Evolutionary conservation across 1,140 invertebrate species (phyloP).

Genomic region (Trichonephila clavata): DNA sequence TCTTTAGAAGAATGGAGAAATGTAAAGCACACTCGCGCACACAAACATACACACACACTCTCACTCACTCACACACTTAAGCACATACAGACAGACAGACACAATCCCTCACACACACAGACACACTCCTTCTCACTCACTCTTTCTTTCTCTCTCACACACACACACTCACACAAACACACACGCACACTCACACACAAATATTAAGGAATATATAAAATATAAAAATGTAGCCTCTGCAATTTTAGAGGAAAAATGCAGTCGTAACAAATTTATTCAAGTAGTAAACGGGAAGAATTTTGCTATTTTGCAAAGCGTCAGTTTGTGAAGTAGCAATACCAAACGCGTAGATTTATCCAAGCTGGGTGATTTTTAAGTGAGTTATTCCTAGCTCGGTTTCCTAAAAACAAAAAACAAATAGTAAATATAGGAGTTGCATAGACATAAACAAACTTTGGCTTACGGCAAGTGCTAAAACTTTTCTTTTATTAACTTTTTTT

Average conservation of each 20-base stretch:
- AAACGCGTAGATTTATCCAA: constrained; percentile 30
- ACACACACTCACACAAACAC: too few species aligned
- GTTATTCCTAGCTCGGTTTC: neutral
- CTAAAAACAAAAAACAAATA: neutral
- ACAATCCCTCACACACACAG: too few species aligned
- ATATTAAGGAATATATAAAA: too few species aligned
- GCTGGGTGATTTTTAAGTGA: constrained; percentile 51
- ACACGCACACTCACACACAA: too few species aligned
- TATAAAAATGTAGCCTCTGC: neutral
- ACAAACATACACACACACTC: too few species aligned
- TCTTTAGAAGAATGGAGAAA: neutral
- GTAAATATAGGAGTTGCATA: neutral
- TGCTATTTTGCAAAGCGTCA: constrained; percentile 18
- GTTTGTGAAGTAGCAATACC: neutral
- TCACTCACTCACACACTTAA: too few species aligned
- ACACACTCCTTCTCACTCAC: too few species aligned
- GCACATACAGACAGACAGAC: too few species aligned
- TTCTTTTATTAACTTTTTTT: constrained; percentile 40
- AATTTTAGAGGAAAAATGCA: neutral
- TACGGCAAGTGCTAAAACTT: constrained; percentile 10
- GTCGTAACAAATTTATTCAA: constrained; percentile 62
- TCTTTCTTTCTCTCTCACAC: too few species aligned
- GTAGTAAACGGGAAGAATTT: constrained; percentile 30
- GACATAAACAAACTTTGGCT: constrained; percentile 59
- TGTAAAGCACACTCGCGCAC: too few species aligned